Percentiles rank a stretch among this genome's conserved stretches.
Conservation (phyloP, 2,888 invertebrate species). For the Salpingus planirostris region DNA sequence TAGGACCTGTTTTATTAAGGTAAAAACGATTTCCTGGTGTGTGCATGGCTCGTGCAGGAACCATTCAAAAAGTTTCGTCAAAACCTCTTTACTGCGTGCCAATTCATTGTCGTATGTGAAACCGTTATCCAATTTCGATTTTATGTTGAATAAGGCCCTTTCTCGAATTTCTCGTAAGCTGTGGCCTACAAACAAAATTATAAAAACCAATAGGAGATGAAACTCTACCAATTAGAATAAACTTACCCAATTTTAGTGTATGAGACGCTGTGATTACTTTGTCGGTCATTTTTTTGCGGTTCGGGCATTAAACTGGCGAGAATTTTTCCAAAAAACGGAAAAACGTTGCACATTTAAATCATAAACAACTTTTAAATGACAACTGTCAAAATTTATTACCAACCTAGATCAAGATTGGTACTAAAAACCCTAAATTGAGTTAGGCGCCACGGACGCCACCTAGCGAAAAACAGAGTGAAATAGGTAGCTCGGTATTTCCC, state of each 20-base stretch:
- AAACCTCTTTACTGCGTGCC: slow-evolving; percentile 49
- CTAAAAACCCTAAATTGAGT: no score
- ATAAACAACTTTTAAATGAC: neutral
- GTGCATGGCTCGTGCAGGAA: slow-evolving; percentile 48
- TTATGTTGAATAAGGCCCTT: slow-evolving; percentile 35
- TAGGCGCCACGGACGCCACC: no score
- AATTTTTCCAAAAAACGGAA: no score
- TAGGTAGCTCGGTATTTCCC: no score
- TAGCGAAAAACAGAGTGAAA: no score
- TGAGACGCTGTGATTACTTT: slow-evolving; percentile 29
- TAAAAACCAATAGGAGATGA: slow-evolving; percentile 8
- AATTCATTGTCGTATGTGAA: slow-evolving; percentile 53
- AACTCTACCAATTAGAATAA: slow-evolving; percentile 1
- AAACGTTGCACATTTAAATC: no score
- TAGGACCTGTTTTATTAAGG: slow-evolving; percentile 47
- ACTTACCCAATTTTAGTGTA: slow-evolving; percentile 35
- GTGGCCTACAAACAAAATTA: slow-evolving; percentile 29
- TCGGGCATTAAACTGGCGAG: neutral
- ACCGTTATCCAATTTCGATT: slow-evolving; percentile 55
- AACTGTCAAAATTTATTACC: neutral
- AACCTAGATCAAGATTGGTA: no score
- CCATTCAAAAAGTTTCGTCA: slow-evolving; percentile 54
- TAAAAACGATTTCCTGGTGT: slow-evolving; percentile 49
- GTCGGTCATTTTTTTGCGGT: slow-evolving; percentile 18
- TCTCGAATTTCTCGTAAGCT: slow-evolving; percentile 39